Evolutionary conservation across 2,888 invertebrate species (phyloP).

Genomic region (Zelleria hepariella): DNA sequence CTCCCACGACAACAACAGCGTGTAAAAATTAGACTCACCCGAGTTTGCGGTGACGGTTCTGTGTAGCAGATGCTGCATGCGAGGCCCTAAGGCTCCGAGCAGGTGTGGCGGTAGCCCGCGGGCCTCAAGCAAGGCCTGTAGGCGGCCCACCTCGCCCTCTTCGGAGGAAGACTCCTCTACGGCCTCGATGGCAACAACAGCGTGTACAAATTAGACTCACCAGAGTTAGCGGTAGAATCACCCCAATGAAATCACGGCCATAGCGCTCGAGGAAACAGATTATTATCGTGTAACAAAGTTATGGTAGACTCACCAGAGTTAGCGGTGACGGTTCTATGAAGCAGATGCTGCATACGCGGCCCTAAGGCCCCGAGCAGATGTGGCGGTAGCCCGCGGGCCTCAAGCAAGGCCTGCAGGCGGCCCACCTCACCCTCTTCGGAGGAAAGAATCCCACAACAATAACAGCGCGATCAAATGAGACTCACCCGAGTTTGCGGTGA

Average conservation of each 20-base stretch:
- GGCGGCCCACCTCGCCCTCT: constrained; percentile 94
- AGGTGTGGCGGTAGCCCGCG: constrained; percentile 95
- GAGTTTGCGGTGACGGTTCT: constrained; percentile 89
- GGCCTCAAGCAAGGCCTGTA: constrained; percentile 95
- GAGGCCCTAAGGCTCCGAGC: constrained; percentile 94
- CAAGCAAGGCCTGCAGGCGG: constrained; percentile 92
- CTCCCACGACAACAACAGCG: no score
- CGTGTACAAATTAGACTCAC: no score
- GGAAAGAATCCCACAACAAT: constrained; percentile 13
- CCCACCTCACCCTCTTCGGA: constrained; percentile 96
- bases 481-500: constrained; percentile 79
- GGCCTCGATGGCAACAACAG: no score
- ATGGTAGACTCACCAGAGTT: constrained; percentile 55
- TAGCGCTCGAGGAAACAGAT: no score
- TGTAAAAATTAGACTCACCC: constrained; percentile 35
- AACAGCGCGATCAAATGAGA: neutral
- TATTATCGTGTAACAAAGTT: no score
- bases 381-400: constrained; percentile 96
- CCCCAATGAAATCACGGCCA: no score
- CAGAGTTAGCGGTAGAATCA: constrained; percentile 80
- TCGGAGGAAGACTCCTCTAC: constrained; percentile 76
- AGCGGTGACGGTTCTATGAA: constrained; percentile 94
- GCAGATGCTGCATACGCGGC: constrained; percentile 95
- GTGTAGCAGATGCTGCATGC: constrained; percentile 96
- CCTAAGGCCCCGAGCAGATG: constrained; percentile 96